Conservation (phyloP, 2,888 invertebrate species). For the Gisinianus flammeolus region DNA sequence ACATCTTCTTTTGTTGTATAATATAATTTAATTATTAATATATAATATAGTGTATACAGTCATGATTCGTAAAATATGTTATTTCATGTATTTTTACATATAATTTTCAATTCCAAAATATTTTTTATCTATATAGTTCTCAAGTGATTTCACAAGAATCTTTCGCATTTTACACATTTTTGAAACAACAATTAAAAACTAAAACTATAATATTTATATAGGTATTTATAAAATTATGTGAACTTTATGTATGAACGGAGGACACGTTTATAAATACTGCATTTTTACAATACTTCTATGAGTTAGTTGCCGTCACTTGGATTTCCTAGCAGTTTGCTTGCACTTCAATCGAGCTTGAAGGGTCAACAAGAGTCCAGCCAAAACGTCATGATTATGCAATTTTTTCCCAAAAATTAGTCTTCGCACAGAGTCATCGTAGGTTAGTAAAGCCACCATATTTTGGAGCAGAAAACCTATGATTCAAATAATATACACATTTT, state of each 20-base stretch:
- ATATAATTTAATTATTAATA: too few species aligned
- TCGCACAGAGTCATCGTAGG: conserved; percentile 88
- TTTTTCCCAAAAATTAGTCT: conserved; percentile 86
- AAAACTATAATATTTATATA: not conserved
- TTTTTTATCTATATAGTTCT: too few species aligned
- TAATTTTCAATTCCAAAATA: too few species aligned
- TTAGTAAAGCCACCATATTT: conserved; percentile 91
- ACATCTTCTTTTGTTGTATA: not conserved
- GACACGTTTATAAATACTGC: conserved; percentile 16
- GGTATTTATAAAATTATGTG: not conserved
- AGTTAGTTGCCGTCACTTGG: not conserved
- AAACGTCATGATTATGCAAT: conserved; percentile 85
- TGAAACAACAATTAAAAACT: too few species aligned
- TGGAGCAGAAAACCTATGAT: conserved; percentile 86
- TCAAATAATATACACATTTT: not conserved
- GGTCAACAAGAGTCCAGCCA: conserved; percentile 79
- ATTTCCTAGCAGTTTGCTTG: conserved; percentile 13
- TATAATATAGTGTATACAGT: too few species aligned
- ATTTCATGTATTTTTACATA: too few species aligned
- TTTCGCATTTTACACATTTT: too few species aligned
- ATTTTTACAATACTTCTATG: conserved; percentile 11
- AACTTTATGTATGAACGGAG: not conserved
- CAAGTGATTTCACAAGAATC: too few species aligned
- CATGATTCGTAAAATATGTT: too few species aligned
- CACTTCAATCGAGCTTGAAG: conserved; percentile 72